Percentiles rank a stretch among this genome's conserved stretches.
Evolutionary conservation across 2,797 vertebrate species (phyloP).

Genomic region (Lagodon rhomboides): DNA sequence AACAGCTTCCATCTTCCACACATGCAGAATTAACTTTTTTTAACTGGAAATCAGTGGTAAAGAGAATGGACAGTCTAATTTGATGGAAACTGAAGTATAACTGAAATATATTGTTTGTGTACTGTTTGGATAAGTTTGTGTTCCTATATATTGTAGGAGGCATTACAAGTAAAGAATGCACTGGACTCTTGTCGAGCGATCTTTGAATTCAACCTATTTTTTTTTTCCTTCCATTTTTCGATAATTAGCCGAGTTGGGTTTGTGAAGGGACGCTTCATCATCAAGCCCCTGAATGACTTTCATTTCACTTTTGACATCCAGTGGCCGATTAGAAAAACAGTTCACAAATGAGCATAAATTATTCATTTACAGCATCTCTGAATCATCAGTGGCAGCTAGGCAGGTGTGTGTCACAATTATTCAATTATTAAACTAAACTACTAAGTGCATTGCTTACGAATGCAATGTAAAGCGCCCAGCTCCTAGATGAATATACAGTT

Average conservation of each 20-base stretch:
- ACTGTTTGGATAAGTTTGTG: constrained; percentile 10
- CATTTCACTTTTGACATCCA: neutral
- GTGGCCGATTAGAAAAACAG: neutral
- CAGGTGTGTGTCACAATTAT: neutral
- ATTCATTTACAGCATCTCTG: neutral
- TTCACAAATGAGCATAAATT: no score
- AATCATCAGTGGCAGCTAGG: neutral
- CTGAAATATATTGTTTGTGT: constrained; percentile 28
- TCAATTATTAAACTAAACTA: neutral
- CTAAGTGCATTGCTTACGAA: neutral
- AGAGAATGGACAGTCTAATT: constrained; percentile 30
- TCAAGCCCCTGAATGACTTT: neutral
- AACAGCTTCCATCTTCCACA: no score
- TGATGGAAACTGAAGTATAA: constrained; percentile 6
- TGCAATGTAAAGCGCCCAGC: neutral
- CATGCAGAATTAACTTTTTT: neutral
- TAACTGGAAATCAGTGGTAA: constrained; percentile 39
- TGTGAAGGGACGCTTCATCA: neutral
- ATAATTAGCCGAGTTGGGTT: neutral
- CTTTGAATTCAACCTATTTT: neutral
- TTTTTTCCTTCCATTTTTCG: constrained; percentile 8
- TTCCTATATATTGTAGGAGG: neutral
- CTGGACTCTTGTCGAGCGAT: neutral
- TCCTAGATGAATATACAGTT: neutral
- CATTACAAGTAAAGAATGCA: neutral